These are phyloP conservation scores for Esox niger DNA, from an alignment of 2,113 vertebrate genomes.

Conservation along the genomic window DNA sequence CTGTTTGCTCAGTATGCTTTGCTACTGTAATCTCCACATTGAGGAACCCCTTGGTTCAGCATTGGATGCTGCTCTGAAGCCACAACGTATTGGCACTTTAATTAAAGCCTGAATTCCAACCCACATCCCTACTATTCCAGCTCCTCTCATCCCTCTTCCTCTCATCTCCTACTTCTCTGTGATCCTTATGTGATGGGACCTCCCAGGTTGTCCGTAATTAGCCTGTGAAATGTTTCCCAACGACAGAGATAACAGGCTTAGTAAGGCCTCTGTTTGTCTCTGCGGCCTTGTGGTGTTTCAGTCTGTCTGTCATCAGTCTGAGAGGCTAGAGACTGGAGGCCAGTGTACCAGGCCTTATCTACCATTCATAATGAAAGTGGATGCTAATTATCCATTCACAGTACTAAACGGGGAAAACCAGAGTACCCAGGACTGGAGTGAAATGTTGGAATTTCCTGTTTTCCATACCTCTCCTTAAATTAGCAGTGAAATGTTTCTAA, in stretches of 20 bases:
- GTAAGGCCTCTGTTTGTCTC: constrained; percentile 39
- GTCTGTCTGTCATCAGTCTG: background rate
- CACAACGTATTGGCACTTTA: constrained; percentile 54
- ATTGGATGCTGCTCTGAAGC: constrained; percentile 47
- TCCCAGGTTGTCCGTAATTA: constrained; percentile 44
- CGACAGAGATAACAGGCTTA: constrained; percentile 44
- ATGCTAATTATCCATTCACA: constrained; percentile 25
- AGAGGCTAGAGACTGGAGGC: constrained; percentile 3
- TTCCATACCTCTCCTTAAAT: too few relatives aligned
- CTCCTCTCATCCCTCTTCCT: constrained; percentile 38
- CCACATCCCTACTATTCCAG: constrained; percentile 48
- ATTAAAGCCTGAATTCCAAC: constrained; percentile 69
- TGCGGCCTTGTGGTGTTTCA: constrained; percentile 21
- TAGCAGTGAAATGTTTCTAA: too few relatives aligned
- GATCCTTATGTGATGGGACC: constrained; percentile 19
- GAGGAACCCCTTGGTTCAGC: constrained; percentile 40
- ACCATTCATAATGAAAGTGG: constrained; percentile 31
- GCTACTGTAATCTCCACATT: constrained; percentile 48
- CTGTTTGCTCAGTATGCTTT: constrained; percentile 35
- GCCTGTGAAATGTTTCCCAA: constrained; percentile 51
- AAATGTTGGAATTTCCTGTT: constrained; percentile 46
- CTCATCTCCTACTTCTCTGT: constrained; percentile 51
- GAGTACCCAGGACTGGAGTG: constrained; percentile 25
- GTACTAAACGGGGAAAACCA: constrained; percentile 29
- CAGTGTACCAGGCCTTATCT: constrained; percentile 46